Percentiles rank a stretch among this genome's conserved stretches.
These are phyloP conservation scores for Cassiopea xamachana DNA, from an alignment of 30 jellyfish, hydroid and myxozoan genomes.

Conservation along the genomic window DNA sequence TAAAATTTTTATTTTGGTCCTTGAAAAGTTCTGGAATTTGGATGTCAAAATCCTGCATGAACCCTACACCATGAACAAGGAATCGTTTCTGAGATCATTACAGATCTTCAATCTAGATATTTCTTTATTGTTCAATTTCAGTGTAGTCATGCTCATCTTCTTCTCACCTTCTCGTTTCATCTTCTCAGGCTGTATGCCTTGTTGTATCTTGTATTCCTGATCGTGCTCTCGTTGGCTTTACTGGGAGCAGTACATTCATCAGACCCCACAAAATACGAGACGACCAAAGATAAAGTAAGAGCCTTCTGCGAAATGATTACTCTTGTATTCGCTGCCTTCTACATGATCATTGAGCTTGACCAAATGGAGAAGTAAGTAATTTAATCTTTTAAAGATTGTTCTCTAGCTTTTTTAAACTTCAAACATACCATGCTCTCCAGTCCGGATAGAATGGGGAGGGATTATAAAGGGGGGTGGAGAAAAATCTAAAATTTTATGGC, in stretches of 20 bases:
- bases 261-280: slow-evolving; percentile 42
- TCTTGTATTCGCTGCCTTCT: slow-evolving; percentile 58
- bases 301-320: slow-evolving; percentile 78
- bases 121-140: too few relatives aligned
- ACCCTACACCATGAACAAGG: too few relatives aligned
- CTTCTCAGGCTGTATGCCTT: slow-evolving; percentile 60
- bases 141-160: neutral
- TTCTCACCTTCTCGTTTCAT: neutral
- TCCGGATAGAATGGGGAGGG: too few relatives aligned
- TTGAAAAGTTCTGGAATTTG: too few relatives aligned
- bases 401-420: too few relatives aligned
- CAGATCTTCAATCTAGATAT: too few relatives aligned
- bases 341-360: slow-evolving; percentile 72
- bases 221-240: slow-evolving; percentile 68
- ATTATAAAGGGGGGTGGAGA: too few relatives aligned
- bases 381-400: neutral
- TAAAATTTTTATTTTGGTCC: too few relatives aligned
- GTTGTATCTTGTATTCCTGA: slow-evolving; percentile 64
- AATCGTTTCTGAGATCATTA: too few relatives aligned
- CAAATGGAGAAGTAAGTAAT: slow-evolving; percentile 88
- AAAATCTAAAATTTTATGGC: too few relatives aligned
- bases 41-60: too few relatives aligned
- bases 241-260: slow-evolving; percentile 54
- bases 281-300: slow-evolving; percentile 49
- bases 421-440: too few relatives aligned